Evolutionary conservation across 92 coral and sea anemone genomes (phyloP).

Genomic region (Epizoanthus fatuus): DNA sequence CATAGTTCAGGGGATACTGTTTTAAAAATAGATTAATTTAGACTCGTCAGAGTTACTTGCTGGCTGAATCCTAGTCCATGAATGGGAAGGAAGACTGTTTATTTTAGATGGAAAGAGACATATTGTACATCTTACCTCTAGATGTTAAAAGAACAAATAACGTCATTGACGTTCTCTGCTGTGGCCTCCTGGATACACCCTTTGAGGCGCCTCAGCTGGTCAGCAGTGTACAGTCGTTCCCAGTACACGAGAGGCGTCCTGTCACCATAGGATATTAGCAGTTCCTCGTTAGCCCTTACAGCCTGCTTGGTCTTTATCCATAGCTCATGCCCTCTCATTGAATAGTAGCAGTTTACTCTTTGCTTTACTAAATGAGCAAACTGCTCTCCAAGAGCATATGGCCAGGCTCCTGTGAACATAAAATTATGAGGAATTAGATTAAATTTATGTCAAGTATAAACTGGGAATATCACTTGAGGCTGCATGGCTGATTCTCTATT

Average conservation of each 20-base stretch:
- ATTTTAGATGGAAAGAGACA: too few relatives aligned
- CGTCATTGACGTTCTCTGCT: neutral
- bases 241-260: neutral
- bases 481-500: too few relatives aligned
- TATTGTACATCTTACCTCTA: neutral
- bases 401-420: slow-evolving; percentile 2
- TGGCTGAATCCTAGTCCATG: too few relatives aligned
- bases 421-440: too few relatives aligned
- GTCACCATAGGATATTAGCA: slow-evolving; percentile 2
- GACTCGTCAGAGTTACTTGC: too few relatives aligned
- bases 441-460: too few relatives aligned
- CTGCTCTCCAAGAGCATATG: slow-evolving; percentile 3
- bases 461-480: too few relatives aligned
- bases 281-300: neutral
- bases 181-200: neutral
- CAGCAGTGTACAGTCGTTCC: neutral
- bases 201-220: neutral
- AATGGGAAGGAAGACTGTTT: too few relatives aligned
- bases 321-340: slow-evolving; percentile 8
- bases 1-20: too few relatives aligned
- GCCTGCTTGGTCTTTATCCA: slow-evolving; percentile 7
- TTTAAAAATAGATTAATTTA: too few relatives aligned
- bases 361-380: neutral
- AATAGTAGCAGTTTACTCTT: slow-evolving; percentile 6
- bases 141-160: neutral